Percentiles rank a stretch among this genome's conserved stretches.
Evolutionary conservation across 1,140 invertebrate genomes (phyloP).

Genomic region (Drosophila virilis): DNA sequence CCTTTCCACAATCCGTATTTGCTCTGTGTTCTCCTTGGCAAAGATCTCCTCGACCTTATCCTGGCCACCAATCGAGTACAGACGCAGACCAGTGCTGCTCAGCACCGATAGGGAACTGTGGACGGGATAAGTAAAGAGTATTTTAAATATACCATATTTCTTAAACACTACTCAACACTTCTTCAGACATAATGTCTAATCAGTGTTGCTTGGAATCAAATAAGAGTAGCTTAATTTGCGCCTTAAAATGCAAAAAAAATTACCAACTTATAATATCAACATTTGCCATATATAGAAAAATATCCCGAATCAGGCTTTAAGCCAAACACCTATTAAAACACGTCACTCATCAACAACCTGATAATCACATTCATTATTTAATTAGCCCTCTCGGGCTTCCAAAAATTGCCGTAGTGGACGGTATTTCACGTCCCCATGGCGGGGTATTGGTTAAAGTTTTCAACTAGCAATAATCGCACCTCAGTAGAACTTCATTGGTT

Average conservation of each 20-base stretch:
- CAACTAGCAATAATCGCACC: conserved; percentile 79
- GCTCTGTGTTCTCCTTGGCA: conserved; percentile 78
- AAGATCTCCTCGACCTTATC: conserved; percentile 83
- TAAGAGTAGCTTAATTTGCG: too few species aligned
- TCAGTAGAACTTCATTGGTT: conserved; percentile 74
- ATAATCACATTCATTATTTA: conserved; percentile 48
- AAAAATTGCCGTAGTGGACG: conserved; percentile 95
- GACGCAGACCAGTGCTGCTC: conserved; percentile 65
- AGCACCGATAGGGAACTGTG: conserved; percentile 74
- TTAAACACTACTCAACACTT: too few species aligned
- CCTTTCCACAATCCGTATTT: conserved; percentile 79
- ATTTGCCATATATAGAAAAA: too few species aligned
- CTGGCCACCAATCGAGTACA: conserved; percentile 69
- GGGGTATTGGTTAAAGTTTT: conserved; percentile 75
- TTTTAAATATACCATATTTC: too few species aligned
- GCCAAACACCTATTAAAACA: too few species aligned
- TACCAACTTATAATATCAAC: too few species aligned
- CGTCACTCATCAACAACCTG: too few species aligned
- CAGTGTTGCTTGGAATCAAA: too few species aligned
- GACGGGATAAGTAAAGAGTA: too few species aligned
- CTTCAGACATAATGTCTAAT: too few species aligned
- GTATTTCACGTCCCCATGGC: conserved; percentile 94
- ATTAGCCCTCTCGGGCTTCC: conserved; percentile 86
- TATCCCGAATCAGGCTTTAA: too few species aligned
- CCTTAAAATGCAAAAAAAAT: too few species aligned